phyloP scores from a whole-genome alignment of 2,113 vertebrate genomes.

The Etheostoma spectabile region DNA sequence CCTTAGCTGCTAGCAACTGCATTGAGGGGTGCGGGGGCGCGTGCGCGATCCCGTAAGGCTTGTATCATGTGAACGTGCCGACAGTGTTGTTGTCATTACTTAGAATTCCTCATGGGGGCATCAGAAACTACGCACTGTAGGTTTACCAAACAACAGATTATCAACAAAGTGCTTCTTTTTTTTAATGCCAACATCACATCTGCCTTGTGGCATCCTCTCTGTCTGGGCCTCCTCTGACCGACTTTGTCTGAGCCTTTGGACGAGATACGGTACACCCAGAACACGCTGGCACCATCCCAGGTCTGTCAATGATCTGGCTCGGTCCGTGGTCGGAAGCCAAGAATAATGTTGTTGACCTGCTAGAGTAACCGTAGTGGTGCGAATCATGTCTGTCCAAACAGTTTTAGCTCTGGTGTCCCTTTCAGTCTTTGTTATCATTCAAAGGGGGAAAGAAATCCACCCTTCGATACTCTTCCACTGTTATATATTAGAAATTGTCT shows the following conservation, averaged over 20 bases:
- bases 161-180: background rate
- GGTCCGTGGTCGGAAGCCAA: slow-evolving; percentile 54
- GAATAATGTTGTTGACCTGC: slow-evolving; percentile 67
- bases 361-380: slow-evolving; percentile 50
- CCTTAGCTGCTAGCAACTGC: too few species aligned
- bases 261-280: slow-evolving; percentile 63
- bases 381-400: slow-evolving; percentile 63
- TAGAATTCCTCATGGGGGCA: too few species aligned
- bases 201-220: slow-evolving; percentile 29
- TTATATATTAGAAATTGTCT: background rate
- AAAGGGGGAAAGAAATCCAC: background rate
- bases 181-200: slow-evolving; percentile 42
- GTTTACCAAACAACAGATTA: too few species aligned
- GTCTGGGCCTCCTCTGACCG: slow-evolving; percentile 14
- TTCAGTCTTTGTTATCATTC: slow-evolving; percentile 5
- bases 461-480: background rate
- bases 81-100: too few species aligned
- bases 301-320: slow-evolving; percentile 50
- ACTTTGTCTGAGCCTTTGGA: slow-evolving; percentile 41
- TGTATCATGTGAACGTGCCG: too few species aligned
- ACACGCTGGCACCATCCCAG: slow-evolving; percentile 67
- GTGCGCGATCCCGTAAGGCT: too few species aligned
- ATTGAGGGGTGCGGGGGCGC: too few species aligned
- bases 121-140: too few species aligned
- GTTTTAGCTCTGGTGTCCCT: slow-evolving; percentile 29